Evolutionary conservation across 2,113 vertebrate species (phyloP).

Genomic region (Empidonax traillii): DNA sequence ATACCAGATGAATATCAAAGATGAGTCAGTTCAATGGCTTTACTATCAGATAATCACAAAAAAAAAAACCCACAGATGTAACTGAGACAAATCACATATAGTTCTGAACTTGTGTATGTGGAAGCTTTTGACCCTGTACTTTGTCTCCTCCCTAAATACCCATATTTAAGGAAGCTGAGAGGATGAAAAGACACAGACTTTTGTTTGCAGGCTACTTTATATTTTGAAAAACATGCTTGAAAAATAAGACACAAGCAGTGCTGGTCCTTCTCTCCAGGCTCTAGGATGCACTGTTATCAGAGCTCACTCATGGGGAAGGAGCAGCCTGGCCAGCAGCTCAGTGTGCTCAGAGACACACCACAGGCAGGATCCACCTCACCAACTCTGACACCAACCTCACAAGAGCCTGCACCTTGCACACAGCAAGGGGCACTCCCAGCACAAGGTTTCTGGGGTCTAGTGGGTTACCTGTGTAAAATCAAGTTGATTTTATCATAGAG

Average conservation of each 20-base stretch:
- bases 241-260: not conserved
- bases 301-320: not conserved
- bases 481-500: not conserved
- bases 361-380: not conserved
- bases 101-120: not conserved
- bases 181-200: not conserved
- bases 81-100: not conserved
- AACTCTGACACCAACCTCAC: not conserved
- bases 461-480: not conserved
- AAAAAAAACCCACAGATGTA: not conserved
- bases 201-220: not conserved
- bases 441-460: not conserved
- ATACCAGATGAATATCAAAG: not conserved
- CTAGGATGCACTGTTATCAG: not conserved
- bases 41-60: not conserved
- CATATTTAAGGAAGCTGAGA: not conserved
- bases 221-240: not conserved
- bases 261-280: not conserved
- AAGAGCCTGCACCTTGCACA: not conserved
- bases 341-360: not conserved
- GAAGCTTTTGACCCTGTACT: not conserved
- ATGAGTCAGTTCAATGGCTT: not conserved
- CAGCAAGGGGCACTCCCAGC: not conserved
- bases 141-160: not conserved
- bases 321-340: not conserved